A percentile compares a stretch with the other conserved stretches of the same genome.
phyloP scores from a whole-genome alignment of 2,888 invertebrate species.

The Amaurobius ferox region DNA sequence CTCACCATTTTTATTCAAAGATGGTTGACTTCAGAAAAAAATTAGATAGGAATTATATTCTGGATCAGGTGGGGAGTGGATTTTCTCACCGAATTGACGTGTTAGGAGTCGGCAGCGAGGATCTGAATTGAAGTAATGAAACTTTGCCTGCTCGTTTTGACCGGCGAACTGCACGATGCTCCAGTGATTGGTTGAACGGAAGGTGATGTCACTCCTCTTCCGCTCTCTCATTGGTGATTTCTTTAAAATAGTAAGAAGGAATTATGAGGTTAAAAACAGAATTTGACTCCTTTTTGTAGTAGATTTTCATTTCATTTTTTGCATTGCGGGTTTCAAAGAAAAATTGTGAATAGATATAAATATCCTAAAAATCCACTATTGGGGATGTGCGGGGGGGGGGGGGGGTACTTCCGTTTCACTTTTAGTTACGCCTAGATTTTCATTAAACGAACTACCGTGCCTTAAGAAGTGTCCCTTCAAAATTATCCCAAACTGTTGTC shows the following conservation, averaged over 20 bases:
- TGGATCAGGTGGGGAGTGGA: background rate
- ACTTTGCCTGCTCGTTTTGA: conserved; percentile 17
- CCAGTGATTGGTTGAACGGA: conserved; percentile 26
- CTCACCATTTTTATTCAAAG: conserved; percentile 33
- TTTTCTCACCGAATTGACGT: conserved; percentile 54
- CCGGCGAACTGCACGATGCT: background rate
- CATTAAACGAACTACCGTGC: no score
- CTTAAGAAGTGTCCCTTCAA: no score
- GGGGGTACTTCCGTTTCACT: no score
- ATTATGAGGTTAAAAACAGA: conserved; percentile 31
- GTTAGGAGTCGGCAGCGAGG: conserved; percentile 60
- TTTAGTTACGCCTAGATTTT: no score
- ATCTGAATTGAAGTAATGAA: conserved; percentile 18
- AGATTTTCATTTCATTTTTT: background rate
- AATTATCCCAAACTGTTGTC: no score
- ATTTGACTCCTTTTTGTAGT: background rate
- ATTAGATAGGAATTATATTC: background rate
- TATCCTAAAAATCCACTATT: no score
- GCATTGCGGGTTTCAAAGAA: background rate
- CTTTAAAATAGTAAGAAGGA: conserved; percentile 14
- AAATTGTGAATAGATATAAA: no score
- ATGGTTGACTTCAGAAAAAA: background rate
- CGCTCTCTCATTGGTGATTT: conserved; percentile 18
- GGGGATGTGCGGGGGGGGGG: no score
- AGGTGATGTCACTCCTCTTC: conserved; percentile 28